Conservation (phyloP, 2,888 invertebrate species). For the Steinernema scapterisci region DNA sequence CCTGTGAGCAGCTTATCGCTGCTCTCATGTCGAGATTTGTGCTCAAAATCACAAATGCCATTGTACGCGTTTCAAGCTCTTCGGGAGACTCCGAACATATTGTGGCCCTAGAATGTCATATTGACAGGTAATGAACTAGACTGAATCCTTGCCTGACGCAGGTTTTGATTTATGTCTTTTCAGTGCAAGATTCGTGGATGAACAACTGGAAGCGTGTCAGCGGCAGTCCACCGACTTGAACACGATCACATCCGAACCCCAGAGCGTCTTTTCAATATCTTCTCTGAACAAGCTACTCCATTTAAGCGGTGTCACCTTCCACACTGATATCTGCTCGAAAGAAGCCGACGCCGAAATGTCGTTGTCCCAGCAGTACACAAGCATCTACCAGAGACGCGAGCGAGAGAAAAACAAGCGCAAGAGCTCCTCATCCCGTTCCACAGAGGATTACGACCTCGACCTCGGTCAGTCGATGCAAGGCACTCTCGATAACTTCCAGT, state of each 20-base stretch:
- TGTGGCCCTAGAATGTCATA: slow-evolving; percentile 5
- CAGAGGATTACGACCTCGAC: neutral
- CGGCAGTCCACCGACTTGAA: neutral
- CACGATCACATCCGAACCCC: slow-evolving; percentile 8
- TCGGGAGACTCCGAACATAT: neutral
- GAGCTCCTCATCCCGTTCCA: slow-evolving; percentile 2
- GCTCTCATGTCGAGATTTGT: slow-evolving; percentile 18
- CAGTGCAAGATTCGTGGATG: slow-evolving; percentile 20
- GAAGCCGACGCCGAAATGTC: neutral
- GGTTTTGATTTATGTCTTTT: neutral
- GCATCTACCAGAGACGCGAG: slow-evolving; percentile 19
- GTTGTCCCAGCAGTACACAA: neutral
- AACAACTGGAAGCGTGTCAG: slow-evolving; percentile 6
- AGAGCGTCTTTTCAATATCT: neutral
- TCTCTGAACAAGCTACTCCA: slow-evolving; percentile 23
- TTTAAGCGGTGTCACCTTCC: slow-evolving; percentile 6
- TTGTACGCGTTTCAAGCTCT: neutral
- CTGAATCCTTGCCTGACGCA: neutral
- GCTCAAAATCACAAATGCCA: neutral
- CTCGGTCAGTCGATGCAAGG: neutral
- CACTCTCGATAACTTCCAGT: neutral
- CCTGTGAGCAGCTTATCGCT: slow-evolving; percentile 16
- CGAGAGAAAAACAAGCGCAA: neutral
- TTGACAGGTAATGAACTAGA: neutral
- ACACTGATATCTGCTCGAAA: slow-evolving; percentile 13